phyloP scores from a whole-genome alignment of 2,113 vertebrate species.

The Hypocryptadius cinnamomeus region DNA sequence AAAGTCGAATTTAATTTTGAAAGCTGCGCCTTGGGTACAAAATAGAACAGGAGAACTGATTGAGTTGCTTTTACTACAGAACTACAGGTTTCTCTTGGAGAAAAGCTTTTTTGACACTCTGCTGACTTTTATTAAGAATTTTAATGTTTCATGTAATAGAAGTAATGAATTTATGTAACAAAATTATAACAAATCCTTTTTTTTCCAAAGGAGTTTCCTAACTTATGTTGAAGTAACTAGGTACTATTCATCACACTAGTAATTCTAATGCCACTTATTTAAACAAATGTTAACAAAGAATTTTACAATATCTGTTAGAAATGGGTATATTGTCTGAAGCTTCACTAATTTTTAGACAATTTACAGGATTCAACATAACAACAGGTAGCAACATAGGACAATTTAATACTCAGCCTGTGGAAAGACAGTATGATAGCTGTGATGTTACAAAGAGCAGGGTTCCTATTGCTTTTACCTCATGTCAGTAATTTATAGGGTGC shows the following conservation, averaged over 20 bases:
- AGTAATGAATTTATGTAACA: not conserved
- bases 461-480: not conserved
- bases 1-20: not conserved
- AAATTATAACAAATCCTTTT: not conserved
- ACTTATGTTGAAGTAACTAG: not conserved
- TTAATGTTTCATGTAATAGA: not conserved
- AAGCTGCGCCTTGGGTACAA: fast-evolving
- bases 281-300: not conserved
- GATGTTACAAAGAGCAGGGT: not conserved
- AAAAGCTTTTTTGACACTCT: not conserved
- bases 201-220: not conserved
- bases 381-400: not conserved
- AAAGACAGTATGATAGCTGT: not conserved
- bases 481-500: not conserved
- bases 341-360: not conserved
- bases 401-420: not conserved
- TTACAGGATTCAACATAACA: not conserved
- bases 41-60: not conserved
- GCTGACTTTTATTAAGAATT: not conserved
- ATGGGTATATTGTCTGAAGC: too few species aligned
- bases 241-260: not conserved
- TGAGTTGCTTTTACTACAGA: not conserved
- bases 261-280: not conserved
- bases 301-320: not conserved
- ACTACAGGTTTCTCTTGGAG: not conserved